Conservation (phyloP, 2,797 vertebrate species). For the Hemibagrus guttatus region DNA sequence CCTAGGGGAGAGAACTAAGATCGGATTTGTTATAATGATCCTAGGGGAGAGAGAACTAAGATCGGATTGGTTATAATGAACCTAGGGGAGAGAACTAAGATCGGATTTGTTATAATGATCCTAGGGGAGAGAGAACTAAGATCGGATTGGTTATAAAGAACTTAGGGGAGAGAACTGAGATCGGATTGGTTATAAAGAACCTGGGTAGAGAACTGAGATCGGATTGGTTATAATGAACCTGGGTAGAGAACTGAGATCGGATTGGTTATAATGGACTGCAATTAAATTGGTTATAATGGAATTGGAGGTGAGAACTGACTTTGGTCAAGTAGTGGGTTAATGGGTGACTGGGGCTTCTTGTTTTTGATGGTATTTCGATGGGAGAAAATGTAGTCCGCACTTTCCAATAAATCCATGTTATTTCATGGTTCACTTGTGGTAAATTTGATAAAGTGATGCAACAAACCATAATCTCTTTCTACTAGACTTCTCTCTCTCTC, state of each 20-base stretch:
- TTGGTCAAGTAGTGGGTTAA: too few relatives aligned
- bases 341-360: too few relatives aligned
- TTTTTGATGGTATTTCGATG: too few relatives aligned
- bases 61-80: not conserved
- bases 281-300: not conserved
- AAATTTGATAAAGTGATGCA: not conserved
- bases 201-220: not conserved
- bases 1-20: not conserved
- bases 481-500: not conserved
- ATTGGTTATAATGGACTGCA: not conserved
- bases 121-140: not conserved
- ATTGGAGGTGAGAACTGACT: too few relatives aligned
- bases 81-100: too few relatives aligned
- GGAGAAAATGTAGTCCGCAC: too few relatives aligned
- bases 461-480: not conserved
- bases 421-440: not conserved
- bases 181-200: not conserved
- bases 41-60: not conserved
- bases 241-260: not conserved
- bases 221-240: not conserved
- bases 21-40: not conserved
- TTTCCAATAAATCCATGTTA: not conserved
- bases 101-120: not conserved
- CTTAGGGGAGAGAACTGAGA: not conserved
- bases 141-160: not conserved